These are phyloP conservation scores for Sabellastarte sp. DNA, from an alignment of 2,888 invertebrate species.

Conservation along the genomic window DNA sequence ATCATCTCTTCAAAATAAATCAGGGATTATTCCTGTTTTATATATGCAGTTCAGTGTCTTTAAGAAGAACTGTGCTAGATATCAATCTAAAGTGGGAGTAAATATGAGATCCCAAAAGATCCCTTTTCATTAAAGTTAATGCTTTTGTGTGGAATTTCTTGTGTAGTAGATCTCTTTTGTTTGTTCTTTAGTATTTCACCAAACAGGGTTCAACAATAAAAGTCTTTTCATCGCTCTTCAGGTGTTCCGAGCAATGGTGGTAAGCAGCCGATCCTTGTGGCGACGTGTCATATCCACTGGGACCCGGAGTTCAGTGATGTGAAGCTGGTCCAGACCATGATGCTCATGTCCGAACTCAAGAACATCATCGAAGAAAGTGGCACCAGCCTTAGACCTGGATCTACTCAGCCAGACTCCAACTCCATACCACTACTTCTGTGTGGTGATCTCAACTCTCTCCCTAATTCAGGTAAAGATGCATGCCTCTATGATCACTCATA, in stretches of 20 bases:
- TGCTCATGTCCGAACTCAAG: conserved; percentile 92
- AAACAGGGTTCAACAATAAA: too few species aligned
- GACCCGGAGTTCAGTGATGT: conserved; percentile 99
- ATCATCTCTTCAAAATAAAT: too few species aligned
- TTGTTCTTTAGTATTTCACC: too few species aligned
- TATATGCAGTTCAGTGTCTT: too few species aligned
- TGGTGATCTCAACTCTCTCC: conserved; percentile 97
- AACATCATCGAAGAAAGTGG: conserved; percentile 62
- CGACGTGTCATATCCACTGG: conserved; percentile 99
- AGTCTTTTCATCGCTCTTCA: too few species aligned
- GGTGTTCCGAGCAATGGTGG: conserved; percentile 71
- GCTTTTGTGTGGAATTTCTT: too few species aligned
- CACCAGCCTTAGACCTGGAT: conserved; percentile 28
- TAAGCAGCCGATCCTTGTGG: conserved; percentile 73
- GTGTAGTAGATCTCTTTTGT: too few species aligned
- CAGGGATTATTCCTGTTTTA: too few species aligned
- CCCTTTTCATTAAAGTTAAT: too few species aligned
- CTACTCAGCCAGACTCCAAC: conserved; percentile 48
- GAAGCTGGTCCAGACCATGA: conserved; percentile 98
- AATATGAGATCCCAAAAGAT: too few species aligned
- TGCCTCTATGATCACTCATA: neutral
- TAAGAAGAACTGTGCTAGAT: too few species aligned
- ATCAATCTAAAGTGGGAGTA: too few species aligned
- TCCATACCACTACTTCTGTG: conserved; percentile 90
- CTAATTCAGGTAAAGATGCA: conserved; percentile 82